Evolutionary conservation across 2,888 invertebrate genomes (phyloP), one percentile per base, ranked within the genome.

Genomic region (Elgonia sp.): DNA sequence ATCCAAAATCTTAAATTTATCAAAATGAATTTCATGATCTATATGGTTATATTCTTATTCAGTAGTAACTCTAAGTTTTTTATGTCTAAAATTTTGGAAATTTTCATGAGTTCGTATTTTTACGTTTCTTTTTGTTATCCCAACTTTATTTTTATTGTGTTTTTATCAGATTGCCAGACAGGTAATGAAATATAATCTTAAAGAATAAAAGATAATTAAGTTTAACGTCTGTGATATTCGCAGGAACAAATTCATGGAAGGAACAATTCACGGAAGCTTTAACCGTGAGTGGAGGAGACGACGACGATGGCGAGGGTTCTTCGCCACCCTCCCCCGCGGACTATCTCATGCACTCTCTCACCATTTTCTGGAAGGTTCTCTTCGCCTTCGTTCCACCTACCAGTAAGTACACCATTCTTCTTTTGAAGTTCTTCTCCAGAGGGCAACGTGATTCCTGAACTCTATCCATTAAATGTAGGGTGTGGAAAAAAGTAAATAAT

Each of bases 331-430:
- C 98, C 37, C 97, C 97, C 93, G 96, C 97, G 88, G 99, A 99
- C 95, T 99, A 99, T 95, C 96, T 99, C 85, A 97, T 99, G 96
- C 99, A 99, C 95, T 97, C 98, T 93, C 95, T 99, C 89, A 99
- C 99, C 14, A 95, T 99, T 87, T 99, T 99, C 95, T 99, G 99
- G 99, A 99, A 99, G 95, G 96, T 99, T 77, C 95, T 99, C 88
- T 99, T 99, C 95, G 99, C 99, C 86, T 98, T 99, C 95, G 98
- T 99, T 89, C 99, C 99, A 92, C 99, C 99, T 37, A 99, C 99
- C 95, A 99, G 98, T 98, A 95, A 95, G 94, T 93, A 82, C 39
- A 16, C 53, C 16, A 77, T 87, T 84, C 53, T 82, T 85, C 77
- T 82, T 67, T 50, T 50, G 40, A 57, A 87, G 39, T 76, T 80